Evolutionary conservation across 1,140 invertebrate genomes (phyloP), one percentile per base, ranked within the genome.

Genomic region (Archegozetes longisetosus): DNA sequence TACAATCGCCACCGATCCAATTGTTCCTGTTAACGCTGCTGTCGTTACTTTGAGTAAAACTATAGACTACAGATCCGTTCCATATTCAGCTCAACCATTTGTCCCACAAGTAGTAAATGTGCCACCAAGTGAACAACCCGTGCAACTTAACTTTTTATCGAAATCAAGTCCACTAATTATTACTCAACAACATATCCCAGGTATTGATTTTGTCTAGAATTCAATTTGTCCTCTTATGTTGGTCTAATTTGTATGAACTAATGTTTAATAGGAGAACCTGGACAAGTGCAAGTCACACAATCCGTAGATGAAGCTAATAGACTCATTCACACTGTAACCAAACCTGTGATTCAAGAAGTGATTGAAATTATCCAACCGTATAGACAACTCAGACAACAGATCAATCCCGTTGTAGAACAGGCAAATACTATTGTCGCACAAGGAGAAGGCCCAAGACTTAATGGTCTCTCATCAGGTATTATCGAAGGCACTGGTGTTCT

Each of bases 311-410:
- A 53, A 20, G 3, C 40, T 13, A 13, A 49, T 50, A 13, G 23
- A 12, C 26, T 57, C 20, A 27, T 17, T 12, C 55, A 57, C 20
- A 24, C 13, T 12, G 55, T 57, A 3, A 51, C 12, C 9, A 53
- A 51, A 53, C 26, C 55, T 20, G 55, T 57, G 2, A 14, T 57
- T 13, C 55, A 57, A 20, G 23, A 53, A n/a, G 55, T 57, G 3
- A 53, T 13, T 28, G 55, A 57, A 53, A 28, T 49, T 3, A 24
- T 57, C 13, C n/a, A 53, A 49, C 55, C 55, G 9, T 51, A 47
- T 12, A 40, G 55, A 22, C 13, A 24, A 4, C 32, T 57, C n/a
- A 49, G 13, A 17, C 55, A 57, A 57, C 13, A 57, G 32, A 28
- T 57, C 12, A 17, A 24, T 17, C 55, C 55, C 6, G 28, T 47